Conservation (phyloP, 2,888 invertebrate genomes). For the Epirrhoe alternata region DNA sequence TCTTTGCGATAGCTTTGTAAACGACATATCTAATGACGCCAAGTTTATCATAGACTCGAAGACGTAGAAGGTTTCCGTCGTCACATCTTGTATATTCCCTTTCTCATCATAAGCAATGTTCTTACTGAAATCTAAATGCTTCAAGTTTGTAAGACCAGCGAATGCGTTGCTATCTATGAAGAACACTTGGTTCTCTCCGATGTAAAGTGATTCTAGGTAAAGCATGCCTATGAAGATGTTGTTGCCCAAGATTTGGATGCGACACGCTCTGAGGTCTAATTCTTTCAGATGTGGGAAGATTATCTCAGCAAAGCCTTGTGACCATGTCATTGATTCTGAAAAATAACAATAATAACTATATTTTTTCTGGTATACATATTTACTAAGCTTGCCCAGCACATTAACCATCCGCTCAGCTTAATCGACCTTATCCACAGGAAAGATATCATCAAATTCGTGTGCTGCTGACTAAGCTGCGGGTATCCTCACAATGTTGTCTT, state of each 20-base stretch:
- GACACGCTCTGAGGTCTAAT: slow-evolving; percentile 85
- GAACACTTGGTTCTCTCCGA: slow-evolving; percentile 82
- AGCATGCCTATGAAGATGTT: slow-evolving; percentile 76
- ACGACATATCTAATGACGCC: slow-evolving; percentile 66
- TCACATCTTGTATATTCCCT: slow-evolving; percentile 44
- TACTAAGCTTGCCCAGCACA: too few relatives aligned
- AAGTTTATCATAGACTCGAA: slow-evolving; percentile 54
- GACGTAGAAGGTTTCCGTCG: slow-evolving; percentile 44
- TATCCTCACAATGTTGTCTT: too few relatives aligned
- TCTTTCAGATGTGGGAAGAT: slow-evolving; percentile 72
- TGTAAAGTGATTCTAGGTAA: slow-evolving; percentile 75
- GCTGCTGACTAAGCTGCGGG: too few relatives aligned
- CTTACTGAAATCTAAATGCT: slow-evolving; percentile 83
- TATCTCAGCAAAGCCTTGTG: slow-evolving; percentile 53
- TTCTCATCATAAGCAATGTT: slow-evolving; percentile 56
- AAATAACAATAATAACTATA: slow-evolving; percentile 14
- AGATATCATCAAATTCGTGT: too few relatives aligned
- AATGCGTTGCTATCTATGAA: slow-evolving; percentile 72
- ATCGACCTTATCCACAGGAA: too few relatives aligned
- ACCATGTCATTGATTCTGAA: slow-evolving; percentile 58
- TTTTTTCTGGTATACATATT: too few relatives aligned
- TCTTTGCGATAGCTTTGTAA: slow-evolving; percentile 53
- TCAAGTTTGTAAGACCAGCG: slow-evolving; percentile 61
- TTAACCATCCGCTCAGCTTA: too few relatives aligned
- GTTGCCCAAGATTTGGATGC: slow-evolving; percentile 73